phyloP scores from a whole-genome alignment of 2,797 vertebrate genomes.

The Dendrocincla fuliginosa region DNA sequence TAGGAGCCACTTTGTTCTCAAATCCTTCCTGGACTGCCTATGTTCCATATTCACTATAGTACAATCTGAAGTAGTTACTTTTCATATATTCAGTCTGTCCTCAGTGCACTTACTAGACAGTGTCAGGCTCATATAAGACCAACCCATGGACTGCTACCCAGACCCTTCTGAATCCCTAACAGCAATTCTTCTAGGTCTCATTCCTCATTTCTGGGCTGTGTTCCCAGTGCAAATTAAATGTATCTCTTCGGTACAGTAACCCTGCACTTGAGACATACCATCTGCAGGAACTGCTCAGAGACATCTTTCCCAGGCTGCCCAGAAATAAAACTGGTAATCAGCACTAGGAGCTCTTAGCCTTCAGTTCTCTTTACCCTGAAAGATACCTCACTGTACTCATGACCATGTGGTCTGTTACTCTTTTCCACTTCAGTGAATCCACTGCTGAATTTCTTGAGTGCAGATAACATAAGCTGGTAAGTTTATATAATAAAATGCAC shows the following conservation, averaged over 20 bases:
- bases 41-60: neutral
- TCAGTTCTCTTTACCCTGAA: neutral
- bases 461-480: neutral
- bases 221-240: neutral
- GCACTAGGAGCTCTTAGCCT: neutral
- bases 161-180: neutral
- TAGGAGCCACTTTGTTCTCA: neutral
- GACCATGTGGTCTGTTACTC: neutral
- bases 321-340: neutral
- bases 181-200: neutral
- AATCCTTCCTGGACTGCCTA: neutral
- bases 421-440: neutral
- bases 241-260: neutral
- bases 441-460: neutral
- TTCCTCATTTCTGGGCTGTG: neutral
- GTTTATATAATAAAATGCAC: neutral
- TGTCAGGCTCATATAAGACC: neutral
- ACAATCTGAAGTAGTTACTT: neutral
- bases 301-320: neutral
- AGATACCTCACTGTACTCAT: neutral
- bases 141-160: neutral
- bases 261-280: neutral
- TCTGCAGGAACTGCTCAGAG: neutral
- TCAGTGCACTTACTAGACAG: neutral
- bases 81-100: neutral